Evolutionary conservation across 2,888 invertebrate species (phyloP), one percentile per base, ranked within the genome.

Genomic region (Folsomia manolachei): DNA sequence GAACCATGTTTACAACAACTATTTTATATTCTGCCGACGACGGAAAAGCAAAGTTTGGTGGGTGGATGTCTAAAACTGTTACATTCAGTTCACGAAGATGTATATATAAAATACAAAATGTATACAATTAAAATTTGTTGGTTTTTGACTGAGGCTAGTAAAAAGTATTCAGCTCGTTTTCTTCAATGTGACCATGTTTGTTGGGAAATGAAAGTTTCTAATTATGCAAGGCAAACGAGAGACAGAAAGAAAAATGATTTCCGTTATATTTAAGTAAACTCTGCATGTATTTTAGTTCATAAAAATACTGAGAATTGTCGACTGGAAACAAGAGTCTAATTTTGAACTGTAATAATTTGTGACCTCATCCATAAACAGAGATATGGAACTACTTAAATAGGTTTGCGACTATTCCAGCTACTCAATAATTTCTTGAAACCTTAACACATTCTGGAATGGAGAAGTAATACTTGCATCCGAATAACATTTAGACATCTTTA

Each of bases 181-280:
- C n/a, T n/a, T 18, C 51, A 51, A 51, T 18, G 18, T 51, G 51
- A 51, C 51, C 18, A 51, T 51, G 51, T 51, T 51, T 51, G 51
- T 9, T 19, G 21, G 56, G 56, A 7, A 67, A 67, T 25, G 56
- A 67, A 75, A 73, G 70, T 70, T 73, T 76, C 51, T 76, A 76
- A 76, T 76, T 76, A 76, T 76, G 76, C 70, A 76, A 71, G 74
- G 73, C 63, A 70, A 52, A 26, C 63, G 53, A 63, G 52, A 51
- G 7, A 52, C 25, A 67, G 67, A 56, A 24, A 60, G 67, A 67
- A 67, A 67, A 67, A 67, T 67, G 56, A 67, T 67, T 67, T 67
- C 65, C 66, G 51, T 65, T 71, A 27, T 27, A 66, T 65, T 71
- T 71, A 70, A 71, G 63, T 56, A 66, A 18, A 23, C 56, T 56